Evolutionary conservation across 2,888 invertebrate genomes (phyloP).

Genomic region (Lasioglossum oenotherae): DNA sequence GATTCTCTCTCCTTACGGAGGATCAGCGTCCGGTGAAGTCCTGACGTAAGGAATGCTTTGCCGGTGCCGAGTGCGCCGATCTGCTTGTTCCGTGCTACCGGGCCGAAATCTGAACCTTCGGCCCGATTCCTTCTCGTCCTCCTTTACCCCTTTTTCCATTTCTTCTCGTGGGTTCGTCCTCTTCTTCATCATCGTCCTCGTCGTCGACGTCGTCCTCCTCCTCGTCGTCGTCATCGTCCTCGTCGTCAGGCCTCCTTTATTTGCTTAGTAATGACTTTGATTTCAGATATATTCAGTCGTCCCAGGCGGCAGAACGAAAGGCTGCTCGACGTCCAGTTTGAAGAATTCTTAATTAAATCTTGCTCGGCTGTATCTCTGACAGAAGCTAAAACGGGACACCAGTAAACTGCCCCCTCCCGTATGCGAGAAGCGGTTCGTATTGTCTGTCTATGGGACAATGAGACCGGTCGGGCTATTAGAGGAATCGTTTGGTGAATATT

Average conservation of each 20-base stretch:
- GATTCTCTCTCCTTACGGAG: constrained; percentile 69
- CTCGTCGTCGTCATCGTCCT: background rate
- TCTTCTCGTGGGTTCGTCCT: background rate
- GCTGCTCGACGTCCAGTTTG: constrained; percentile 57
- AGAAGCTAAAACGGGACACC: background rate
- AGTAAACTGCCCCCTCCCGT: background rate
- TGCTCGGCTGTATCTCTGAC: constrained; percentile 26
- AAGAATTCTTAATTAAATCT: constrained; percentile 65
- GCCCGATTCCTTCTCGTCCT: constrained; percentile 45
- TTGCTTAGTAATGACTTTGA: constrained; percentile 55
- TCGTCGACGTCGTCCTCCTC: background rate
- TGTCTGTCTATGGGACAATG: background rate
- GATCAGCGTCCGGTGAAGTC: constrained; percentile 65
- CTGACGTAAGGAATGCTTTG: constrained; percentile 82
- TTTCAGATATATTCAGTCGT: constrained; percentile 53
- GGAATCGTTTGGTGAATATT: background rate
- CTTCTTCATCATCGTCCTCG: background rate
- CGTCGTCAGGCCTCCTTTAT: background rate
- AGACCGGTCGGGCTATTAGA: background rate
- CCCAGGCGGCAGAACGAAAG: constrained; percentile 43
- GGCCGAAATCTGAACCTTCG: constrained; percentile 61
- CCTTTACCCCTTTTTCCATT: constrained; percentile 11
- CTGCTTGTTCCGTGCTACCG: constrained; percentile 55
- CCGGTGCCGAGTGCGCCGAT: constrained; percentile 68
- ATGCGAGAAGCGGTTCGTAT: background rate